Conservation (phyloP, 2,113 vertebrate genomes). For the Pagrus major region DNA sequence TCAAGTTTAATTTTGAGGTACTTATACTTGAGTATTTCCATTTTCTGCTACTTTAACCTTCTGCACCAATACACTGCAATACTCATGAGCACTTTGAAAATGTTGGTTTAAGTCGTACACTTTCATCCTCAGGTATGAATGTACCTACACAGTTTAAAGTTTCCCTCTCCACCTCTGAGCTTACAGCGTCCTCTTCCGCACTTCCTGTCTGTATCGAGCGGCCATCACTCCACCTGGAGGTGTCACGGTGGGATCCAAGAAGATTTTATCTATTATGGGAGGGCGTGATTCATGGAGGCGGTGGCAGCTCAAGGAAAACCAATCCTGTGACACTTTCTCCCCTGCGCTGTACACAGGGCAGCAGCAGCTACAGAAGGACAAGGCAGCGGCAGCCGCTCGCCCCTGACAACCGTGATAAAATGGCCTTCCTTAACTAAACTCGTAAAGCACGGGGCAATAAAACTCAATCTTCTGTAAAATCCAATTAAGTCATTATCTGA, state of each 20-base stretch:
- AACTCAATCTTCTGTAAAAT: constrained; percentile 99
- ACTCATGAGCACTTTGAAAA: too few relatives aligned
- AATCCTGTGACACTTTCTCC: constrained; percentile 82
- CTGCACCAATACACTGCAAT: too few relatives aligned
- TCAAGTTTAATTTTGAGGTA: too few relatives aligned
- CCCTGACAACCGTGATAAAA: constrained; percentile 98
- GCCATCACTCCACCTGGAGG: constrained; percentile 48
- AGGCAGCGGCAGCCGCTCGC: constrained; percentile 77
- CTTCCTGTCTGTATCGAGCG: constrained; percentile 32
- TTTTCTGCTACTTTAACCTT: too few relatives aligned
- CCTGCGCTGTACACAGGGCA: constrained; percentile 64
- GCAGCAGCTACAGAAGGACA: constrained; percentile 88
- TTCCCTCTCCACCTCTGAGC: constrained; percentile 17
- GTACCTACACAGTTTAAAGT: neutral
- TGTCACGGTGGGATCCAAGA: constrained; percentile 42
- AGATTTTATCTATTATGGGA: constrained; percentile 76
- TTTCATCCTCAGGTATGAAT: neutral
- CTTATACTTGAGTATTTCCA: too few relatives aligned
- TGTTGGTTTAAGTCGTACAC: too few relatives aligned
- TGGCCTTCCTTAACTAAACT: constrained; percentile 99
- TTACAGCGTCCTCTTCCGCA: constrained; percentile 13
- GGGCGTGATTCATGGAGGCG: constrained; percentile 79
- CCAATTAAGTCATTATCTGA: constrained; percentile 99
- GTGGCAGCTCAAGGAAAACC: constrained; percentile 83
- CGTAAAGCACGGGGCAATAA: constrained; percentile 99